Evolutionary conservation across 2,797 vertebrate species (phyloP).

Genomic region (Enteromius fasciolatus): DNA sequence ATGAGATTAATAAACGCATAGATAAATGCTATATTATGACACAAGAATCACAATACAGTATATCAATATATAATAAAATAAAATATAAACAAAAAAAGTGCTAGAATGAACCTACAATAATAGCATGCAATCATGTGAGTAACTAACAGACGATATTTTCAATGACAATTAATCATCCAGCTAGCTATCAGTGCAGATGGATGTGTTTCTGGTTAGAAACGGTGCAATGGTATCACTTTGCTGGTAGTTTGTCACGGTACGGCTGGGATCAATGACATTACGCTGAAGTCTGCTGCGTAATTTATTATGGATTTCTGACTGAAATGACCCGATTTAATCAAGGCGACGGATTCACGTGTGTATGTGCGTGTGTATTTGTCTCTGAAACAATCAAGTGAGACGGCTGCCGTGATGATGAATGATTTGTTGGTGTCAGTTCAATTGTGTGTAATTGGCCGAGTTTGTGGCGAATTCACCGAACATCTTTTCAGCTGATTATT

Average conservation of each 20-base stretch:
- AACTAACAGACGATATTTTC: not conserved
- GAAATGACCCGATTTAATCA: not conserved
- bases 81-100: not conserved
- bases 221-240: not conserved
- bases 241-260: conserved; percentile 8
- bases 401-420: not conserved
- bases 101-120: not conserved
- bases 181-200: not conserved
- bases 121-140: not conserved
- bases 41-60: not conserved
- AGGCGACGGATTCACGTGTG: not conserved
- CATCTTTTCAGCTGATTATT: not conserved
- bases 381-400: conserved; percentile 16
- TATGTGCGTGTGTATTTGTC: not conserved
- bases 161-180: not conserved
- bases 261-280: conserved; percentile 27
- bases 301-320: conserved; percentile 16
- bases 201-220: not conserved
- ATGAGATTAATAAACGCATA: not conserved
- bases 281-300: conserved; percentile 12
- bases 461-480: not conserved
- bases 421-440: conserved; percentile 10
- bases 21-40: not conserved
- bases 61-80: not conserved
- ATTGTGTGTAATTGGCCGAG: conserved; percentile 15